Percentiles rank a stretch among this genome's conserved stretches.
Evolutionary conservation across 2,797 vertebrate genomes (phyloP).

Genomic region (Silurus lanzhouensis): DNA sequence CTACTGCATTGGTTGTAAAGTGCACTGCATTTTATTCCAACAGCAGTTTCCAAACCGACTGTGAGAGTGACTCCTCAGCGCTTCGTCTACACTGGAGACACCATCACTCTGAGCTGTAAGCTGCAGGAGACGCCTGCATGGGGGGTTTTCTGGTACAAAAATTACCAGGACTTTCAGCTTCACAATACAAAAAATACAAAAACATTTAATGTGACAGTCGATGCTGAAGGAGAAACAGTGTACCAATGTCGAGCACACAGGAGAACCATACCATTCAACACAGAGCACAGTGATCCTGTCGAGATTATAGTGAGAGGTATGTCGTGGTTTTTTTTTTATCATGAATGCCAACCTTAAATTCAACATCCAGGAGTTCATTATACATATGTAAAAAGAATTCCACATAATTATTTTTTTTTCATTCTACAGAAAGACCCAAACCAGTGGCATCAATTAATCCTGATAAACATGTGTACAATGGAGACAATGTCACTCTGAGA

Average conservation of each 20-base stretch:
- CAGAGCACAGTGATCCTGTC: neutral
- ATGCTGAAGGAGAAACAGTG: no score
- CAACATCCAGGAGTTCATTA: no score
- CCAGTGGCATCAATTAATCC: neutral
- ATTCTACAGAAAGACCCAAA: neutral
- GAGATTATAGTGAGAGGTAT: neutral
- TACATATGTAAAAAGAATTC: no score
- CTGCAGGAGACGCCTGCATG: neutral
- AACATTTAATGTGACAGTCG: no score
- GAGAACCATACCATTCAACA: neutral
- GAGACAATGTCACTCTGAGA: neutral
- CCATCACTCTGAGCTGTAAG: neutral
- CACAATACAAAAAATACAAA: no score
- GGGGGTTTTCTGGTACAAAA: neutral
- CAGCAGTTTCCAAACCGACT: no score
- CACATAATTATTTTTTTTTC: no score
- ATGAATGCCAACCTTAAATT: neutral
- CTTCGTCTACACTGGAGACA: neutral
- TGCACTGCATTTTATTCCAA: no score
- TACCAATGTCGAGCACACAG: no score
- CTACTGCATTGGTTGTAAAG: no score
- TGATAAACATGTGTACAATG: neutral
- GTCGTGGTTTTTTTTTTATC: neutral
- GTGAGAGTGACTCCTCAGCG: neutral
- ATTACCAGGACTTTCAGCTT: no score